Evolutionary conservation across 2,888 invertebrate genomes (phyloP).

Genomic region (Hydraecia micacea): DNA sequence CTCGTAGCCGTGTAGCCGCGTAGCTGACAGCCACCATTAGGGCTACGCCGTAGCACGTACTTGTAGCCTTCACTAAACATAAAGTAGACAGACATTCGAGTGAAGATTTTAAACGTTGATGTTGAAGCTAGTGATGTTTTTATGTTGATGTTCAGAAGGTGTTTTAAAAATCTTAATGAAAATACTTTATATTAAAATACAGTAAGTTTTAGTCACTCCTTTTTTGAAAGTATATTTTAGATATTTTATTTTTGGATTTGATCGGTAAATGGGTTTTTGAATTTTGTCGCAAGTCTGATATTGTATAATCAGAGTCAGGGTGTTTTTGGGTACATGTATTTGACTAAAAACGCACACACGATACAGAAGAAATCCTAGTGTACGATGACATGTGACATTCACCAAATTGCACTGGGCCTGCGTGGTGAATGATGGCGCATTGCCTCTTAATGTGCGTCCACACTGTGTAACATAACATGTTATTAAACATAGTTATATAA

Average conservation of each 20-base stretch:
- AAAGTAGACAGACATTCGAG: slow-evolving; percentile 59
- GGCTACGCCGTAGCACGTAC: slow-evolving; percentile 67
- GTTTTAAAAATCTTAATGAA: slow-evolving; percentile 3
- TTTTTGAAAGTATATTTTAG: neutral
- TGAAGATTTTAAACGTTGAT: slow-evolving; percentile 50
- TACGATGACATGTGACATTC: neutral
- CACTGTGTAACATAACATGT: too few relatives aligned
- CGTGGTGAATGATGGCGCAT: neutral
- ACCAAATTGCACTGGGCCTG: too few relatives aligned
- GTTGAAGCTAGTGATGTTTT: slow-evolving; percentile 30
- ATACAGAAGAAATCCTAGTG: neutral
- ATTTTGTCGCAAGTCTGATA: neutral
- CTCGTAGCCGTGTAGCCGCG: slow-evolving; percentile 65
- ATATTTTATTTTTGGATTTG: neutral
- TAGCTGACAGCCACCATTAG: slow-evolving; percentile 62
- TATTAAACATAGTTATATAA: too few relatives aligned
- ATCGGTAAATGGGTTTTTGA: neutral
- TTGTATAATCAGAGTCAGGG: neutral
- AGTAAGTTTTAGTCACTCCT: neutral
- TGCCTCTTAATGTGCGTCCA: too few relatives aligned
- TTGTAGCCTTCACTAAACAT: slow-evolving; percentile 57
- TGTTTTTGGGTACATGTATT: too few relatives aligned
- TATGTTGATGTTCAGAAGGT: neutral
- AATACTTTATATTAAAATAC: slow-evolving; percentile 4
- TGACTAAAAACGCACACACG: neutral